Base-by-base conservation (phyloP, 2,113 vertebrate species). In the Podarcis raffonei region DNA sequence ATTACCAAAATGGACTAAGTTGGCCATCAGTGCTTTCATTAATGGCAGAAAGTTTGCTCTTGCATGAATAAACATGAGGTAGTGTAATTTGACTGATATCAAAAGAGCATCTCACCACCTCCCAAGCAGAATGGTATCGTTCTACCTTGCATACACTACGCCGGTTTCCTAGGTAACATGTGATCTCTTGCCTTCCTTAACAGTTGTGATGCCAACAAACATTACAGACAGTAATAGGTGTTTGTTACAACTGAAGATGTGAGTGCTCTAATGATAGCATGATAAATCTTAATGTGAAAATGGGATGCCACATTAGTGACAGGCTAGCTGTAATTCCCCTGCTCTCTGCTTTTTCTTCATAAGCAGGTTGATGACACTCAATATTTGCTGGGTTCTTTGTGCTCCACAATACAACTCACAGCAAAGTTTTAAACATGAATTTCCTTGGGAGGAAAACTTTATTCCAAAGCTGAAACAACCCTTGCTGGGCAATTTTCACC, bases 161-260 rank as follows among this genome's bases (percentile, higher is more conserved):
- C 95, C 95, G 95, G 96, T 97, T 94, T 96, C 97, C 96, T 95
- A 96, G 96, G 96, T 93, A 97, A 97, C 94, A 83, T 89, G 89
- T 94, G 96, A 97, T 96, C 94, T 91, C 94, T 97, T 95, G 90
- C 95, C 95, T 95, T 95, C 89, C 89, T 94, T 94, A 96, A 96
- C 92, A 96, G 95, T 96, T 95, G 95, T 95, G 94, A 96, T 96
- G 94, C 94, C 96, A 96, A 95, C 95, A 97, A 96, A 96, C 95
- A 20, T 62, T 62, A 95, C 89, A 91, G 78, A 92, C 81, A 83
- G 37, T 90, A 94, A 92, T 93, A 95, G 92, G 84, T 86, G 92
- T 85, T 96, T 94, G 95, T 96, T 96, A 93, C 91, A 96, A 95
- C 91, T 94, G 89, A 91, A 90, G 94, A 88, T 81, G 92, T 96